Percentiles rank a stretch among this genome's conserved stretches.
Conservation (phyloP, 2,797 vertebrate species). For the Scarus forsteni region DNA sequence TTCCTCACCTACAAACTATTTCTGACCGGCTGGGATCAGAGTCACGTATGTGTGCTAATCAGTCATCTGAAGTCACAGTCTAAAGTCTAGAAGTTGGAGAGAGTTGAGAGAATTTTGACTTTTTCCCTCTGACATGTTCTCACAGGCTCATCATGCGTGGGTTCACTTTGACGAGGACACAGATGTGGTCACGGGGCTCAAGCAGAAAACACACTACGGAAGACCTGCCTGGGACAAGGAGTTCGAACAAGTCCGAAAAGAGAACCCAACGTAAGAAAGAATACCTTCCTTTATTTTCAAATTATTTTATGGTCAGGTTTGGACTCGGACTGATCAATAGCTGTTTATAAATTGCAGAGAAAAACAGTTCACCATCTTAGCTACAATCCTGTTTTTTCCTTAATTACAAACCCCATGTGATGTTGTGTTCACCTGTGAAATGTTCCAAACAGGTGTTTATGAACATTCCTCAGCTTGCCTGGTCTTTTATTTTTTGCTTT, state of each 20-base stretch:
- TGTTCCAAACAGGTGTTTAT: no score
- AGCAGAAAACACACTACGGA: conserved; percentile 93
- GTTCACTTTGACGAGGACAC: conserved; percentile 86
- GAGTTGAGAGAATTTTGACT: no score
- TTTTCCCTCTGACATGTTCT: fast-evolving
- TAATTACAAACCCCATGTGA: no score
- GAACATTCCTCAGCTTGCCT: no score
- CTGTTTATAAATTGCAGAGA: no score
- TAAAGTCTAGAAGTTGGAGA: background rate
- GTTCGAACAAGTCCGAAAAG: conserved; percentile 88
- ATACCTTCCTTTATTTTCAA: background rate
- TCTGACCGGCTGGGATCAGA: conserved; percentile 91
- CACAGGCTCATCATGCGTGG: conserved; percentile 84
- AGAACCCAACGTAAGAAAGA: conserved; percentile 88
- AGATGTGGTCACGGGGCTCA: conserved; percentile 91
- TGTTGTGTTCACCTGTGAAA: no score
- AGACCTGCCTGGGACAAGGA: conserved; percentile 92
- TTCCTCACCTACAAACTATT: conserved; percentile 94
- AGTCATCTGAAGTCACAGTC: no score
- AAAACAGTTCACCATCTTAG: no score
- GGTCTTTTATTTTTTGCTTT: no score
- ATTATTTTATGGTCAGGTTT: background rate
- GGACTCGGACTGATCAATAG: no score
- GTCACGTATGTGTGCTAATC: conserved; percentile 86
- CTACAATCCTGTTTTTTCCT: no score